A percentile compares a stretch with the other conserved stretches of the same genome.
Evolutionary conservation across 35 echinoderm and acorn worm species (phyloP).

Genomic region (Hemicentrotus pulcherrimus): DNA sequence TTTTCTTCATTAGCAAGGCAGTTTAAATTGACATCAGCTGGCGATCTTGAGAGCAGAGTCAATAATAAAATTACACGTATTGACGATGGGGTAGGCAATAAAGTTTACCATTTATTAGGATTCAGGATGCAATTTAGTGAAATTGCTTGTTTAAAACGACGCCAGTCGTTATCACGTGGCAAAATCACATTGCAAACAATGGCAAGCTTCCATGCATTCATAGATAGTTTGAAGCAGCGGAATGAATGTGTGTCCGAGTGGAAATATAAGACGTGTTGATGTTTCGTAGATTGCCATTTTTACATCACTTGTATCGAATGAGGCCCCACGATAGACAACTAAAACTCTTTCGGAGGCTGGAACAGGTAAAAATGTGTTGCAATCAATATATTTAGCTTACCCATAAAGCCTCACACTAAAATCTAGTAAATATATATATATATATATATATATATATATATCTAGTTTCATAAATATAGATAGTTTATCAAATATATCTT

Average conservation of each 20-base stretch:
- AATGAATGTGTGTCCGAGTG: neutral
- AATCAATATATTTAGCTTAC: too few relatives aligned
- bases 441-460: too few relatives aligned
- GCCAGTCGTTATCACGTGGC: neutral
- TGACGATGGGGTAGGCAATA: neutral
- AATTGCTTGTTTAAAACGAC: neutral
- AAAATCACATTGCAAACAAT: neutral
- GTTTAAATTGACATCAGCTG: neutral
- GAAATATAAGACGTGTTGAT: neutral
- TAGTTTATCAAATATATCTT: too few relatives aligned
- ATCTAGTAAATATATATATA: too few relatives aligned
- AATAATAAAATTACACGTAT: neutral
- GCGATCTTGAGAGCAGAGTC: neutral
- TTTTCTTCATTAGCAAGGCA: neutral
- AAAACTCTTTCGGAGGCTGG: neutral
- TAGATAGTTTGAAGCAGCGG: neutral
- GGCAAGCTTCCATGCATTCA: neutral
- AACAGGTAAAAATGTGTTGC: too few relatives aligned
- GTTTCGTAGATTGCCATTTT: neutral
- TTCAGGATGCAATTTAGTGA: neutral
- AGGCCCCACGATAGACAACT: neutral
- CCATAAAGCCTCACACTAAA: too few relatives aligned
- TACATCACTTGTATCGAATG: neutral
- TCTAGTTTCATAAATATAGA: too few relatives aligned
- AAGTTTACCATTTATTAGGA: neutral